A percentile compares a stretch with the other conserved stretches of the same genome.
phyloP scores from a whole-genome alignment of 2,888 invertebrate genomes.

The Sepioteuthis lessoniana region DNA sequence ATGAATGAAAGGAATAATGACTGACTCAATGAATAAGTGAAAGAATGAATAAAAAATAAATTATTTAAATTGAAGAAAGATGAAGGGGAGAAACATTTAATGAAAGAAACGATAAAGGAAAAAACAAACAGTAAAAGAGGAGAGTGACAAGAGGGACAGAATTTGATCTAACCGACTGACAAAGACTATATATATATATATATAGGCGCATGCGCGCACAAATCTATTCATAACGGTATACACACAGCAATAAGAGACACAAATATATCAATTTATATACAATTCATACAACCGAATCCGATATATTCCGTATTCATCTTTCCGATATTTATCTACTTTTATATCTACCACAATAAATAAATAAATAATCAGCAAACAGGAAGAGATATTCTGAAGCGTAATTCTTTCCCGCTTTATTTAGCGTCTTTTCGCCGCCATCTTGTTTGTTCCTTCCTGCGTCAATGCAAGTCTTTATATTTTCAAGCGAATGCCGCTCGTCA shows the following conservation, averaged over 20 bases:
- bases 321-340: background rate
- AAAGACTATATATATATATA: too few relatives aligned
- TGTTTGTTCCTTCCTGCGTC: background rate
- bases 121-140: too few relatives aligned
- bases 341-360: background rate
- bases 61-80: too few relatives aligned
- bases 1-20: too few relatives aligned
- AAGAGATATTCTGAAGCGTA: background rate
- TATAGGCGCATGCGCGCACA: too few relatives aligned
- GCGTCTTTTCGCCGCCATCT: constrained; percentile 10
- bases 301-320: background rate
- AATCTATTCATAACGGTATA: background rate
- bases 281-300: background rate
- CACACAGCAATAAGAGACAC: background rate
- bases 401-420: background rate
- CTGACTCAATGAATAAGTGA: too few relatives aligned
- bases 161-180: too few relatives aligned
- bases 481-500: background rate
- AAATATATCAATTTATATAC: background rate
- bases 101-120: too few relatives aligned
- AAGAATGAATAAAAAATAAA: too few relatives aligned
- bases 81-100: too few relatives aligned
- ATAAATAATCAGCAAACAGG: background rate
- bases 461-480: background rate
- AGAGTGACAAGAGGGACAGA: too few relatives aligned